Evolutionary conservation across 2,888 invertebrate species (phyloP), one percentile per base, ranked within the genome.

Genomic region (Tanaodytes sp.): DNA sequence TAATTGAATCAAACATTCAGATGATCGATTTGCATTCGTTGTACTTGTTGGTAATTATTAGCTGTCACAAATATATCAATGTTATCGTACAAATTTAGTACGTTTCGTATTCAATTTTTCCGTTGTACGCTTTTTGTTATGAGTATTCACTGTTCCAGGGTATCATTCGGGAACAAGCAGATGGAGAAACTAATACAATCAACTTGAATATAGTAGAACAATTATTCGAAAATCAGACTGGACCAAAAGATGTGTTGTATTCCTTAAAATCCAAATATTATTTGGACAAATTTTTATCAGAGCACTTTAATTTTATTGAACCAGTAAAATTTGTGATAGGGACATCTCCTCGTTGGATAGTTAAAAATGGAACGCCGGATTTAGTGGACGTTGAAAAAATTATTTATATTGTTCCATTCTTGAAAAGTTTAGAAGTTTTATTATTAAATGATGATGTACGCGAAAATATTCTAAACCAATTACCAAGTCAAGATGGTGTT

Each of bases 341-440:
- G 14, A 54, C 30, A n/a, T 18, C 42, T n/a, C 9, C 3, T 6
- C 6, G 4, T 8, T 54, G 54, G 42, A 6, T 40, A 15, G 27
- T 19, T 40, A 30, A 27, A 19, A 42, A 49, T 71, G 18, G 11
- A 40, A 8, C 2, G 8, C 42, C 19, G 6, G 2, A 42, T 19
- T 19, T 19, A 19, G 18, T 42, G 23, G 46, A 46, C 5, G 27
- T 57, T 36, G 12, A 19, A 37, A 46, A 57, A 43, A 20, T 9
- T 37, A 43, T 20, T 3, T 39, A 48, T 12, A 6, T 37, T 1
- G 14, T 40, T 12, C 58, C 58, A 20, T 48, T 58, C 40, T 33
- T 48, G 14, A 16, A 15, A 1, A 74, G 68, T 59, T 69, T 74
- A 18, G 39, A 59, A 63, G 63, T 42, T 20, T 52, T 74, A 8